Evolutionary conservation across 2,888 invertebrate species (phyloP), one percentile per base, ranked within the genome.

Genomic region (Tinea semifulvella): DNA sequence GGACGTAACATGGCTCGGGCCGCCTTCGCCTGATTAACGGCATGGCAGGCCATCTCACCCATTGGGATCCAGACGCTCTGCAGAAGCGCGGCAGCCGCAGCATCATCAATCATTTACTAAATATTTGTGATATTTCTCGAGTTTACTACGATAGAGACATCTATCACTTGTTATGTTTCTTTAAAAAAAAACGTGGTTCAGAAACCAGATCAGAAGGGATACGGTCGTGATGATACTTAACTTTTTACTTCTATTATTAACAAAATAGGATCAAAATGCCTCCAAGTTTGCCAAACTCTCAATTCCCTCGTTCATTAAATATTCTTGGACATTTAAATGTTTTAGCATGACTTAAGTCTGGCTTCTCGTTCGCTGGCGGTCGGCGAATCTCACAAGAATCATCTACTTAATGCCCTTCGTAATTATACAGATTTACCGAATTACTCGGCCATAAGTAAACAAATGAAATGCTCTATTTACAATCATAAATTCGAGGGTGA

Each of bases 341-440:
- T 73, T 73, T 66, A 74, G 46, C 73, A 71, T 73, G 68, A 71
- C 68, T 73, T 73, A 68, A 68, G 64, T 68, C 56, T 55, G 52
- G 61, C 58, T 61, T 63, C 17, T 55, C 60, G 57, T 58, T 63
- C 58, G 65, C 60, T 60, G 54, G 63, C 57, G 68, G 69, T 60
- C 54, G 63, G 56, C 68, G 69, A 64, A 63, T 61, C 55, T 58
- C 16, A 40, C 5, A 19, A 57, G 77, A 71, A 72, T 81, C 79
- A 80, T 81, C 80, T 75, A 25, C 26, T 43, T 80, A 79, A 81
- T 81, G 66, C 79, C 63, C 56, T 45, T 42, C 44, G 79, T 79
- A 81, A 82, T 82, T 82, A 81, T 80, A 79, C 74, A 70, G 80
- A 79, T 79, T 80, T 69, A 54, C 51, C 63, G 80, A 80, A 80